These are phyloP conservation scores for Dioctria linearis DNA, from an alignment of 2,888 invertebrate genomes.

Conservation along the genomic window DNA sequence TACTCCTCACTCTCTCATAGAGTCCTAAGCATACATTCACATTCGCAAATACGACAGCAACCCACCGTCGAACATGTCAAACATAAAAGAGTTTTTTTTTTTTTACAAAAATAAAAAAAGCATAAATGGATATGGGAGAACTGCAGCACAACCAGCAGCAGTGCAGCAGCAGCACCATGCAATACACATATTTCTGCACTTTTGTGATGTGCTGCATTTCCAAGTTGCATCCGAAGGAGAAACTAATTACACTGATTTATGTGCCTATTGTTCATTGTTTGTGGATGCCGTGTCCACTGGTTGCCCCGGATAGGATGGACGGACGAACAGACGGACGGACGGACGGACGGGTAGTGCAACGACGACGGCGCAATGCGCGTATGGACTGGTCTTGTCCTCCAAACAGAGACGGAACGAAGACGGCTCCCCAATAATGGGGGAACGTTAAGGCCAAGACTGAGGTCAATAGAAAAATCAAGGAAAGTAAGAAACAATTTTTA, in stretches of 20 bases:
- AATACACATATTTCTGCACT: slow-evolving; percentile 49
- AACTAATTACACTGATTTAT: slow-evolving; percentile 97
- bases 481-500: slow-evolving; percentile 33
- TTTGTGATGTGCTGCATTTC: slow-evolving; percentile 45
- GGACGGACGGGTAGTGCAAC: too few relatives aligned
- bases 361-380: too few relatives aligned
- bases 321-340: neutral
- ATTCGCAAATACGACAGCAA: neutral
- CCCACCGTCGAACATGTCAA: neutral
- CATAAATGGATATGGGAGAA: neutral
- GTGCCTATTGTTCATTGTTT: slow-evolving; percentile 92
- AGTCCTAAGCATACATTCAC: neutral
- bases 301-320: neutral
- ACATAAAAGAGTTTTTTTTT: neutral
- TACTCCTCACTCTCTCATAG: neutral
- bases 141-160: too few relatives aligned
- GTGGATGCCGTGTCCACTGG: slow-evolving; percentile 9
- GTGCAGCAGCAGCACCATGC: neutral
- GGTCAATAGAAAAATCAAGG: slow-evolving; percentile 45
- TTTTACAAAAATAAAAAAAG: neutral
- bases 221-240: slow-evolving; percentile 66
- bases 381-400: neutral
- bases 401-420: slow-evolving; percentile 22
- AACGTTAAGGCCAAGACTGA: slow-evolving; percentile 30
- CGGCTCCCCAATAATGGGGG: slow-evolving; percentile 11